Base-by-base conservation (phyloP, 2,113 vertebrate species). In the Pteronura brasiliensis region DNA sequence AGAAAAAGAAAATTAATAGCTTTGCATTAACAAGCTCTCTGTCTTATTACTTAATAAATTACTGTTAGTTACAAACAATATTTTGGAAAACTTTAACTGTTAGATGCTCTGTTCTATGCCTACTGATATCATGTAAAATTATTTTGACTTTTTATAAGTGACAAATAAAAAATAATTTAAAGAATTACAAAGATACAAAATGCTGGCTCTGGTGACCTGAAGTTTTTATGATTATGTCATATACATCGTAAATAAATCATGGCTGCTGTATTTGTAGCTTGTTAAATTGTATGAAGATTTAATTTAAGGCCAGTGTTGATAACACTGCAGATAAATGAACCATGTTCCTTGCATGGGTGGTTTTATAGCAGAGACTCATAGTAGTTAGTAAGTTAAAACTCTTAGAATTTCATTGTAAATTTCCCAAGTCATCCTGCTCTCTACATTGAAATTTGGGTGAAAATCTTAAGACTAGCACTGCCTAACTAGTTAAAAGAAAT, bases 1-100 rank as follows among this genome's bases (percentile, higher is more conserved):
- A 95, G 87, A 96, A 96, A 77, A 84, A 97, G 96, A 97, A 98
- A 97, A 98, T 96, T 81, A 79, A 98, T 98, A 82, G 34, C 61
- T 97, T 97, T 97, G 59, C 71, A 94, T 97, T 97, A 98, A 97
- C 96, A 69, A 95, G 80, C n/a, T 90, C 96, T 87, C 59, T 88
- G 80, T 57, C 83, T 98, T 97, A 97, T 98, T 97, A 91, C 85
- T 97, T 97, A 97, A 97, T 97, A 98, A 93, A 94, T 96, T 97
- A 65, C 55, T 97, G 31, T 95, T 96, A 71, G 90, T 83, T 91
- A 93, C 20, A 81, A 96, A 79, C 87, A 97, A 90, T 97, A 86
- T 88, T 98, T 97, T 93, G 93, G 77, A 67, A 93, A 69, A 87
- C 21, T 85, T 88, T 91, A 95, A 82, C 52, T 90, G 13, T 93